Base-by-base conservation (phyloP, 2,113 vertebrate species). In the Sinocyclocheilus anshuiensis region DNA sequence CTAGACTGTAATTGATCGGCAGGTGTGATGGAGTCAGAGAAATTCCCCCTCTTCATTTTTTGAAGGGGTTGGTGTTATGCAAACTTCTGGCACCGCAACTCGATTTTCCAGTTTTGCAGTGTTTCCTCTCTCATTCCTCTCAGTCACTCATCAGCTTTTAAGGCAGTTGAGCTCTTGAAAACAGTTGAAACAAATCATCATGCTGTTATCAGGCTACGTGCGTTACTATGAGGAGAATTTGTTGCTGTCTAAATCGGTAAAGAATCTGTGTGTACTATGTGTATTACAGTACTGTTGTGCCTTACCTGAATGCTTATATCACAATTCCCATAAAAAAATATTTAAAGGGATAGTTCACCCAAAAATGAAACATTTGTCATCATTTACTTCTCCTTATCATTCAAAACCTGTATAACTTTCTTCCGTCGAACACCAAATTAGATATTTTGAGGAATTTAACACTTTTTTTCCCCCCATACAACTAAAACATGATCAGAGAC, bases 1-100 rank as follows among this genome's bases (percentile, higher is more conserved):
- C 89, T 84, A 69, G 88, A 80, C 36, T 87, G 87, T 92, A 89
- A 91, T 86, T 90, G 90, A 94, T 88, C 63, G 86, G 89, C 87
- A 89, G 87, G 90, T 92, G 90, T 63, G 83, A 84, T 69, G 29
- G 36, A n/a, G 39, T 45, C 45, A 61, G 26, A 45, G 33, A 36
- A 55, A 55, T 55, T 18, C 4, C 36, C 45, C n/a, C 59, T 1
- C n/a, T 75, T 53, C 42, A 45, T 79, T 87, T 78, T 61, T 50
- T 22, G 6, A 18, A 39, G 29, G 55, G 45, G 29, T 50, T 88
- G 24, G n/a, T 29, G 36, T 65, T 53, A 74, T 86, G 65, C 80
- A 79, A 89, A 86, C 86, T 57, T 81, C 86, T 92, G 93, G 92
- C 92, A 89, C 15, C 0, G 2, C 26, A 86, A 92, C 88, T 45